Evolutionary conservation across 2,888 invertebrate species (phyloP).

Genomic region (Hydropsyche betteni): DNA sequence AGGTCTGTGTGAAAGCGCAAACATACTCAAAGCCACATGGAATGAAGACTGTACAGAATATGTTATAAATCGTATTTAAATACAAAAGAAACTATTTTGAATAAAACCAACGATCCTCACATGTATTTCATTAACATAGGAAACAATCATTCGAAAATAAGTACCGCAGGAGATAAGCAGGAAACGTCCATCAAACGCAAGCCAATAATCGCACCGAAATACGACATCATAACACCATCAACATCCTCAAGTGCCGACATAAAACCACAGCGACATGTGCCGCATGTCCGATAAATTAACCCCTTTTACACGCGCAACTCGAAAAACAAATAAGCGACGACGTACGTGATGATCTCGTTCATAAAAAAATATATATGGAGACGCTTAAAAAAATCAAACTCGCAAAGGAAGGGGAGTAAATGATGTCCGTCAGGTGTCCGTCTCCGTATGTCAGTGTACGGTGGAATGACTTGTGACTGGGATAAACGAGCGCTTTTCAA

Average conservation of each 20-base stretch:
- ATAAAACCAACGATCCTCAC: too few relatives aligned
- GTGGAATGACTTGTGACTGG: background rate
- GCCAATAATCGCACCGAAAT: slow-evolving; percentile 47
- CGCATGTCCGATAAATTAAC: slow-evolving; percentile 12
- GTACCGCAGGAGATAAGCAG: slow-evolving; percentile 25
- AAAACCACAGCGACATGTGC: slow-evolving; percentile 14
- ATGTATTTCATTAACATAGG: too few relatives aligned
- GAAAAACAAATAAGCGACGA: background rate
- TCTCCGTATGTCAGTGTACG: background rate
- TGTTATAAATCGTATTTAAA: too few relatives aligned
- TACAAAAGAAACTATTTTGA: too few relatives aligned
- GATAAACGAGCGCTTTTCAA: slow-evolving; percentile 20
- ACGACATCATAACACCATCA: slow-evolving; percentile 18
- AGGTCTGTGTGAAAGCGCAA: too few relatives aligned
- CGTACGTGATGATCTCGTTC: background rate
- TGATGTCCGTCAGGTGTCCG: slow-evolving; percentile 31
- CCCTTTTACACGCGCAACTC: slow-evolving; percentile 1
- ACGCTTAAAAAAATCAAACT: too few relatives aligned
- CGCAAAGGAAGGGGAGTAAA: background rate
- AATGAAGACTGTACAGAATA: too few relatives aligned
- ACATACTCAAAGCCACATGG: too few relatives aligned
- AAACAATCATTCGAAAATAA: too few relatives aligned
- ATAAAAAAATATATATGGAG: too few relatives aligned
- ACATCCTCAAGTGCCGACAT: background rate
- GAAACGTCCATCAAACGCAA: slow-evolving; percentile 48